A percentile compares a stretch with the other conserved stretches of the same genome.
Conservation (phyloP, 2,888 invertebrate species). For the Pherbina coryleti region DNA sequence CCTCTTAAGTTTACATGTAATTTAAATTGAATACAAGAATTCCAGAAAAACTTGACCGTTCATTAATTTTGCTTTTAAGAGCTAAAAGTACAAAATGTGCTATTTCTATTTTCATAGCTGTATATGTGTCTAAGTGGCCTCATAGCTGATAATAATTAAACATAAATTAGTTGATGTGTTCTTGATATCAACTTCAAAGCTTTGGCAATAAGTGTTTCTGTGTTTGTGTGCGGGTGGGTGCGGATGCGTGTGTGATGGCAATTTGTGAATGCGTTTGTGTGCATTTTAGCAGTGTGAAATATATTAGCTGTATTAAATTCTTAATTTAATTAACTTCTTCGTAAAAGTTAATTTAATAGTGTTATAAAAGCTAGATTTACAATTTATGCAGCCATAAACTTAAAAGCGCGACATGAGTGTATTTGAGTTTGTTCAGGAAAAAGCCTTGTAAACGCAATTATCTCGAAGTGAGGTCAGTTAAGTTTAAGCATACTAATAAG, state of each 20-base stretch:
- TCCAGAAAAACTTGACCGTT: too few species aligned
- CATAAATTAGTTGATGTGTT: slow-evolving; percentile 6
- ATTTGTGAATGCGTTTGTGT: neutral
- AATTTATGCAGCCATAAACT: neutral
- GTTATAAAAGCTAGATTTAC: neutral
- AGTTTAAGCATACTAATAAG: too few species aligned
- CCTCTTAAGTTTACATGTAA: too few species aligned
- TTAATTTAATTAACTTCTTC: slow-evolving; percentile 18
- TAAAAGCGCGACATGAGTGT: too few species aligned
- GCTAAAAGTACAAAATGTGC: too few species aligned
- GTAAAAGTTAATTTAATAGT: neutral
- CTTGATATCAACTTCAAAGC: neutral
- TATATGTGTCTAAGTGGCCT: neutral
- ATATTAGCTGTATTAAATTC: slow-evolving; percentile 19
- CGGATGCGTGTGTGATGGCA: neutral
- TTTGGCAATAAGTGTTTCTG: neutral
- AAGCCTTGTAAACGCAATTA: too few species aligned
- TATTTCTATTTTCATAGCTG: too few species aligned
- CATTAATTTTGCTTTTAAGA: too few species aligned
- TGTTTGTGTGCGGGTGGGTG: too few species aligned
- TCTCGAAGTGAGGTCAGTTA: too few species aligned
- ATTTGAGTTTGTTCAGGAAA: too few species aligned
- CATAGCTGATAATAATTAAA: slow-evolving; percentile 23
- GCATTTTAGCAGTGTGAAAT: slow-evolving; percentile 1
- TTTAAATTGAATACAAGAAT: too few species aligned